Evolutionary conservation across 2,888 invertebrate genomes (phyloP).

Genomic region (Drosophila phalerata): DNA sequence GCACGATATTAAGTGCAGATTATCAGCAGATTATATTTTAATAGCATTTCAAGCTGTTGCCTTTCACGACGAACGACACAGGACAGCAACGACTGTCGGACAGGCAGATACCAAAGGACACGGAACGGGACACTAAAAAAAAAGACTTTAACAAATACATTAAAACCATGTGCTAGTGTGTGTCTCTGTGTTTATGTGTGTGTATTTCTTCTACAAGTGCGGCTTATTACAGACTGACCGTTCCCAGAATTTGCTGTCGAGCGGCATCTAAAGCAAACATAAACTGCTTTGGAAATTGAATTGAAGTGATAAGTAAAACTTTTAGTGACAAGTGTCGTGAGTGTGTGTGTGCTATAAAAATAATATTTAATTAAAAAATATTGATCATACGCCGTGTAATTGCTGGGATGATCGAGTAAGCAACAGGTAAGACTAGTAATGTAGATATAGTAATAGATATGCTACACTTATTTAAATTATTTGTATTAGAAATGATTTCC

Average conservation of each 20-base stretch:
- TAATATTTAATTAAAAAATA: slow-evolving; percentile 52
- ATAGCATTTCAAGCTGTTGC: slow-evolving; percentile 82
- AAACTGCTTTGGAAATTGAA: slow-evolving; percentile 67
- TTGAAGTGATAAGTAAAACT: slow-evolving; percentile 53
- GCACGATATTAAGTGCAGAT: slow-evolving; percentile 80
- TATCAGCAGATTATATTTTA: slow-evolving; percentile 83
- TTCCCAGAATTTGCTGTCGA: slow-evolving; percentile 36
- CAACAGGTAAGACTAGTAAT: slow-evolving; percentile 50
- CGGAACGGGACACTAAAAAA: slow-evolving; percentile 20
- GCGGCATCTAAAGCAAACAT: slow-evolving; percentile 47
- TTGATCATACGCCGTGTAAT: slow-evolving; percentile 33
- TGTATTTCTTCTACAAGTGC: slow-evolving; percentile 45
- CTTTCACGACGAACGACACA: slow-evolving; percentile 56
- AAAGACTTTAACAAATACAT: slow-evolving; percentile 45
- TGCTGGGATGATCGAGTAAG: background rate
- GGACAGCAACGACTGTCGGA: slow-evolving; percentile 13
- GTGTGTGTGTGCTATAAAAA: slow-evolving; percentile 2
- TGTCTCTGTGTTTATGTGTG: slow-evolving; percentile 9
- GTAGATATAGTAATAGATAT: too few relatives aligned
- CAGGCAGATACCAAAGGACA: slow-evolving; percentile 6
- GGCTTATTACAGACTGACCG: slow-evolving; percentile 68
- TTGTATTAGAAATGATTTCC: too few relatives aligned
- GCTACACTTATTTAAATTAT: too few relatives aligned
- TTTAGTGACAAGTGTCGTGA: slow-evolving; percentile 56
- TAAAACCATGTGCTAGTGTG: slow-evolving; percentile 39